Percentiles rank a stretch among this genome's conserved stretches.
phyloP scores from a whole-genome alignment of 2,797 vertebrate genomes.

The Myripristis jacobus region DNA sequence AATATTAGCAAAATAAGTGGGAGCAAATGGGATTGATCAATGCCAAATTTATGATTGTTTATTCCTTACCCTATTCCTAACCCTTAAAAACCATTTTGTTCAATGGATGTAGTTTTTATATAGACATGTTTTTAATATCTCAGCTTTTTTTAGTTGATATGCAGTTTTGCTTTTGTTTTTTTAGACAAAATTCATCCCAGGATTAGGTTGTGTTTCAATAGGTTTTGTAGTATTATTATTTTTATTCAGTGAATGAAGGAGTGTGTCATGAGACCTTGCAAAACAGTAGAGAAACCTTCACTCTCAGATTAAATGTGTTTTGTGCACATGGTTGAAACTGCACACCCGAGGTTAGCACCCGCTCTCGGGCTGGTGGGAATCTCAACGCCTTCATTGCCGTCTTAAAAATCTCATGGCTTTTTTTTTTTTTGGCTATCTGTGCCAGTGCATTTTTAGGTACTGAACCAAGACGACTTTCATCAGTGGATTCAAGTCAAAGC shows the following conservation, averaged over 20 bases:
- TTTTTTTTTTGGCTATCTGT: not conserved
- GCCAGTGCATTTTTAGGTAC: conserved; percentile 28
- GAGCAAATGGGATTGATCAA: conserved; percentile 52
- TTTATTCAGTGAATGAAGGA: not conserved
- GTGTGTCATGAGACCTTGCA: not conserved
- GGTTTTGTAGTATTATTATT: not conserved
- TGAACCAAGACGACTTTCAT: conserved; percentile 17
- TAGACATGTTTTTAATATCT: conserved; percentile 33
- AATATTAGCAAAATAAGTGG: conserved; percentile 19
- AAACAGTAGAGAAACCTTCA: not conserved
- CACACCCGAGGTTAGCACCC: not conserved
- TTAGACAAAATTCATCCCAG: not conserved
- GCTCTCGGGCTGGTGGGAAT: conserved; percentile 22
- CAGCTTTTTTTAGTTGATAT: conserved; percentile 31
- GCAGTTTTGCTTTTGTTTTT: conserved; percentile 3
- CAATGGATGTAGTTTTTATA: conserved; percentile 45
- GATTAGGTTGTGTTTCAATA: not conserved
- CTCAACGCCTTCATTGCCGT: conserved; percentile 11
- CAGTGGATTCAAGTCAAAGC: not conserved
- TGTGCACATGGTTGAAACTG: not conserved
- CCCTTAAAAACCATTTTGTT: conserved; percentile 44
- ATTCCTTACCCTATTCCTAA: no score
- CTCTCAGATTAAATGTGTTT: not conserved
- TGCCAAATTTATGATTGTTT: conserved; percentile 43
- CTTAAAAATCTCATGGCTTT: not conserved